A percentile compares a stretch with the other conserved stretches of the same genome.
Conservation (phyloP, 2,797 vertebrate species). For the Ctenosaura bakeri region DNA sequence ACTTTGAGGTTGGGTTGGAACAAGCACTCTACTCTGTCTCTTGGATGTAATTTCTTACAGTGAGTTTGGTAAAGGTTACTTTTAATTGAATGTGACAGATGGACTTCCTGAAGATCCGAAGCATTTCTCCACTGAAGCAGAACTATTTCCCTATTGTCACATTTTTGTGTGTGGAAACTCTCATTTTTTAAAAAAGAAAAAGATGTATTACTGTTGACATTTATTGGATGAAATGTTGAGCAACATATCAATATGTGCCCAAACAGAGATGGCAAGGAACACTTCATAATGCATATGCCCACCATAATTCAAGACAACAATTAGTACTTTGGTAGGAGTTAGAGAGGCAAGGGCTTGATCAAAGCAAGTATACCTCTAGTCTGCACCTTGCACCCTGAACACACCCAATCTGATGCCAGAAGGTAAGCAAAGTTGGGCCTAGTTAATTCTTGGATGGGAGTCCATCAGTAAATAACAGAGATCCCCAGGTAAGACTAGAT, state of each 20-base stretch:
- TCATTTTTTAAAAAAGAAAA: not conserved
- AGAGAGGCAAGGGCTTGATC: not conserved
- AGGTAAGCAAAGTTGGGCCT: no score
- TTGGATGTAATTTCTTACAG: not conserved
- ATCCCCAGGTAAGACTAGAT: no score
- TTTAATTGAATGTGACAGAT: conserved; percentile 33
- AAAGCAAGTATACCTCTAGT: not conserved
- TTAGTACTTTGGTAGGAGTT: not conserved
- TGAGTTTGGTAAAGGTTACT: conserved; percentile 24
- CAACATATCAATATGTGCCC: not conserved
- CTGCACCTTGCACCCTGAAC: no score
- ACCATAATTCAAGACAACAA: not conserved
- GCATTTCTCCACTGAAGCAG: conserved; percentile 19
- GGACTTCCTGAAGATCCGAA: conserved; percentile 19
- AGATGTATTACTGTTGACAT: not conserved
- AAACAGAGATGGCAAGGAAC: not conserved
- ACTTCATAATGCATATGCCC: not conserved
- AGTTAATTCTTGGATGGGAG: no score
- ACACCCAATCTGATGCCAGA: no score
- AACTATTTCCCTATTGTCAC: conserved; percentile 7
- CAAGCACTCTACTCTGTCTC: not conserved
- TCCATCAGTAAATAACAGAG: no score
- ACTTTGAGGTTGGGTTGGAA: not conserved
- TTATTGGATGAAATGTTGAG: not conserved
- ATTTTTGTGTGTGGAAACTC: not conserved